Evolutionary conservation across 2,888 invertebrate species (phyloP), one percentile per base, ranked within the genome.

Genomic region (Nymphalis c-album): DNA sequence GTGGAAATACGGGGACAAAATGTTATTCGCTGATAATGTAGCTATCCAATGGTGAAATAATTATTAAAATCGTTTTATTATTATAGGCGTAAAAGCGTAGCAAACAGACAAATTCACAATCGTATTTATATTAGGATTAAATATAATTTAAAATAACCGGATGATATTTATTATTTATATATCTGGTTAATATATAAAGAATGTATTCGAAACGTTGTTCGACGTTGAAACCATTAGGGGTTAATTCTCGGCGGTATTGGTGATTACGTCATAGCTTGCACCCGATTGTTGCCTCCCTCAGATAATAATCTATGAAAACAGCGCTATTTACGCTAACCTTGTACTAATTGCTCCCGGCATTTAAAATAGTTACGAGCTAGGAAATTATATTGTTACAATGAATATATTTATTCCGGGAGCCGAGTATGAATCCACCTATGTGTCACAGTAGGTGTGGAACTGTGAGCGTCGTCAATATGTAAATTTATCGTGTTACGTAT

Each of bases 371-470:
- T 60, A 26, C 53, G 20, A 55, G 31, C 17, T 16, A 64, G 22
- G 20, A 45, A 51, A 69, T 69, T 63, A 70, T 51, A 64, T 59
- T 53, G 51, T 64, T 61, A 60, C 63, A 57, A 47, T 47, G 57
- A 47, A 60, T 64, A 48, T 26, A 67, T 67, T 65, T 61, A 67
- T 70, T 70, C 70, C 70, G 26, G 61, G 67, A 67, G 67, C 61
- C 17, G 46, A 67, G 57, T 1, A 62, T 48, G 31, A 48, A 57
- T 53, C 59, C 53, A 57, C 20, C 35, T 51, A 67, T 71, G 69
- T 71, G 71, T 71, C 69, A 71, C 67, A 60, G 22, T 64, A 67
- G 64, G 69, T 31, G 71, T 64, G 67, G 68, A 67, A 60, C 58
- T 51, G 64, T 62, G 64, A 64, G 53, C 64, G 53, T 67, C 53